Evolutionary conservation across 1,140 invertebrate species (phyloP).

Genomic region (Lycorma delicatula): DNA sequence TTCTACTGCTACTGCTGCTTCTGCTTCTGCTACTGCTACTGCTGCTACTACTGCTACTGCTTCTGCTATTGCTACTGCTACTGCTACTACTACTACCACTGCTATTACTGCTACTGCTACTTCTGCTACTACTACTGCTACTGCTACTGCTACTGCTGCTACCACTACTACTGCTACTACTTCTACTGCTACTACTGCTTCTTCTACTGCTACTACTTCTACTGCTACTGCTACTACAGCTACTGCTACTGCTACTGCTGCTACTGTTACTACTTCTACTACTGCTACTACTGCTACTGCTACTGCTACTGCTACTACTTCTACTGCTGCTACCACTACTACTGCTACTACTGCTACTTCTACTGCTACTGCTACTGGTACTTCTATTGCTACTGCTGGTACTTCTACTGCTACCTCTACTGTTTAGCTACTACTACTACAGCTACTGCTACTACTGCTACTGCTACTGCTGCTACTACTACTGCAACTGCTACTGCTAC

Average conservation of each 20-base stretch:
- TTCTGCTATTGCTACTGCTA: too few relatives aligned
- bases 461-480: slow-evolving; percentile 6
- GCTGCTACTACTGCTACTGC: slow-evolving; percentile 5
- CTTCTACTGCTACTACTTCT: slow-evolving; percentile 7
- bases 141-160: slow-evolving; percentile 5
- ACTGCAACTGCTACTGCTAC: slow-evolving; percentile 2
- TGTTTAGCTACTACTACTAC: slow-evolving; percentile 3
- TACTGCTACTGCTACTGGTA: slow-evolving; percentile 4
- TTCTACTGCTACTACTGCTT: too few relatives aligned
- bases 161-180: slow-evolving; percentile 7
- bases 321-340: slow-evolving; percentile 6
- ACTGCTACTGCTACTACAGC: slow-evolving; percentile 3
- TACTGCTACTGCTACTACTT: slow-evolving; percentile 6
- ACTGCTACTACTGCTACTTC: slow-evolving; percentile 6
- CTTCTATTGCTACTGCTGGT: neutral
- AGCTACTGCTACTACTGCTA: slow-evolving; percentile 5
- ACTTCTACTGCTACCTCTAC: slow-evolving; percentile 3
- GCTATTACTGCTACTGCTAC: slow-evolving; percentile 4
- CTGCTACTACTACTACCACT: slow-evolving; percentile 7
- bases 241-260: slow-evolving; percentile 9
- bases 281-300: slow-evolving; percentile 13
- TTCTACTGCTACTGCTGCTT: too few relatives aligned
- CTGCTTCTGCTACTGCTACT: slow-evolving; percentile 6
- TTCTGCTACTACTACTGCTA: too few relatives aligned
- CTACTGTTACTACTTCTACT: slow-evolving; percentile 13